Base-by-base conservation (phyloP, 2,797 vertebrate genomes). In the Stomatorhinus walkeri region DNA sequence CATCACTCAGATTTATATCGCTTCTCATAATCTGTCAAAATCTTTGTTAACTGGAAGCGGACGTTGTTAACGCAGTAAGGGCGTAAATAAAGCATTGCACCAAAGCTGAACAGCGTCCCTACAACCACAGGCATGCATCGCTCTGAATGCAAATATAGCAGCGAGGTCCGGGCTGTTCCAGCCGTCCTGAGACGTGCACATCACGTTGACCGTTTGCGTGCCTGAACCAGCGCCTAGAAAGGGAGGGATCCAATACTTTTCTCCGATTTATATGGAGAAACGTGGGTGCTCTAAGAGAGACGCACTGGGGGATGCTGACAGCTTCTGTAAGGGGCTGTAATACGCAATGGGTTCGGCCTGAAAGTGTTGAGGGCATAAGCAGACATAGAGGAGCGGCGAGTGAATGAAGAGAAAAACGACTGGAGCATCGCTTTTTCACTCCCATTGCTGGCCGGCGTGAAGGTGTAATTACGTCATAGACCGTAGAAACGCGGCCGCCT, bases 391-490 rank as follows among this genome's bases (percentile, higher is more conserved):
- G 79, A 43, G 46, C 76, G 19, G 76, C 16, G 43, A 48, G 36
- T 83, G 36, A 83, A 83, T 83, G 16, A 24, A 83, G 46, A n/a
- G 36, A 12, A 85, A 85, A 51, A 48, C 36, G 81, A 24, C 48
- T 2, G n/a, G 24, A 28, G 85, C 51, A 16, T 19, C 16, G 85
- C 52, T 10, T 48, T n/a, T 51, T 43, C 28, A 19, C 32, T 48
- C 81, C 87, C 61, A 56, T 43, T 86, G 85, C 43, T 46, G 61
- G 28, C 89, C 90, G 91, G 68, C 61, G 85, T 89, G 84, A 88
- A 92, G 88, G 92, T 92, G 86, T 89, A 91, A 92, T 94, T 91
- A 94, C 95, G 94, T 95, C 94, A 95, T 94, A 92, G 85, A 61
- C 76, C 90, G 88, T 90, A 91, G 91, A 93, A 93, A 95, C 94